Evolutionary conservation across 2,113 vertebrate genomes (phyloP).

Genomic region (Hoplias malabaricus): DNA sequence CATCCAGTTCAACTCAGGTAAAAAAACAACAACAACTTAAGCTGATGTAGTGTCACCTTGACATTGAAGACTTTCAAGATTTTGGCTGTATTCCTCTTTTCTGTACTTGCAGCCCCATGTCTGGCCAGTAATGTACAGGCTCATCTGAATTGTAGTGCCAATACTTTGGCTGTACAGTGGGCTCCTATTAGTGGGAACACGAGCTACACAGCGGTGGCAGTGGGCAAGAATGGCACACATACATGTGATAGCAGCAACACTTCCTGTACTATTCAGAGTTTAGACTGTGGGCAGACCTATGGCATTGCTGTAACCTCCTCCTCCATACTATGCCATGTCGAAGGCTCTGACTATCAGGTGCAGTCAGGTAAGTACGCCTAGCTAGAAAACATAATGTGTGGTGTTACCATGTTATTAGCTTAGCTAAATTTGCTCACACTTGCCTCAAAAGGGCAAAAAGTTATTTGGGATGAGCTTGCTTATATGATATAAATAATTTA

Average conservation of each 20-base stretch:
- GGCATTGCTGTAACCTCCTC: slow-evolving; percentile 65
- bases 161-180: slow-evolving; percentile 71
- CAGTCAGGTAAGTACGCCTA: slow-evolving; percentile 66
- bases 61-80: no score
- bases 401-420: background rate
- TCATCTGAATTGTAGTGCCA: slow-evolving; percentile 61
- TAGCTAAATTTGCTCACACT: no score
- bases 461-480: no score
- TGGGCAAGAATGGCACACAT: slow-evolving; percentile 56
- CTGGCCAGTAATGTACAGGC: slow-evolving; percentile 64
- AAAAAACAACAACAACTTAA: background rate
- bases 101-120: slow-evolving; percentile 67
- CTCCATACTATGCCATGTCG: slow-evolving; percentile 57
- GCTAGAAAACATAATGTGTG: background rate
- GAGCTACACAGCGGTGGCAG: slow-evolving; percentile 66
- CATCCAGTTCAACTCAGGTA: slow-evolving; percentile 69
- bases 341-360: slow-evolving; percentile 64
- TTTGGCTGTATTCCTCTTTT: background rate
- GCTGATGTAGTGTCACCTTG: background rate
- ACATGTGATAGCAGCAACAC: slow-evolving; percentile 59
- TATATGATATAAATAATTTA: no score
- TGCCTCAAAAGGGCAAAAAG: no score
- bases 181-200: slow-evolving; percentile 6
- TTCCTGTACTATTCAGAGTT: slow-evolving; percentile 62
- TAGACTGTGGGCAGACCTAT: slow-evolving; percentile 72